A percentile compares a stretch with the other conserved stretches of the same genome.
Conservation (phyloP, 2,888 invertebrate genomes). For the Antheraea assamensis region DNA sequence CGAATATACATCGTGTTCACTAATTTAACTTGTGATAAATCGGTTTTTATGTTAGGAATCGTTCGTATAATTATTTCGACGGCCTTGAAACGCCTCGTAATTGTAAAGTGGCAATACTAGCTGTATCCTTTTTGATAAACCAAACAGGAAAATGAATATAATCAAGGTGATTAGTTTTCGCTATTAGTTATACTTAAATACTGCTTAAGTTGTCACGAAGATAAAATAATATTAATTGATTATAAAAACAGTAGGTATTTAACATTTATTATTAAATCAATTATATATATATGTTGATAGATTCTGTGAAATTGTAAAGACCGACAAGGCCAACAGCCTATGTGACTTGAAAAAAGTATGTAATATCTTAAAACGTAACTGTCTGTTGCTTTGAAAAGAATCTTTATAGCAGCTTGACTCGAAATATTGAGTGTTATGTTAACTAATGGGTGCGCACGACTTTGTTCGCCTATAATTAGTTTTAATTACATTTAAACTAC, state of each 20-base stretch:
- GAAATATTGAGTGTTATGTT: no score
- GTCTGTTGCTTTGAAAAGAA: no score
- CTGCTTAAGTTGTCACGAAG: background rate
- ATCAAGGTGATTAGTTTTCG: background rate
- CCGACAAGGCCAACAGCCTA: no score
- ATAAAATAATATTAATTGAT: background rate
- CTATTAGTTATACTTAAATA: background rate
- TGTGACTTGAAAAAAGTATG: no score
- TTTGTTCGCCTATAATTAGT: no score
- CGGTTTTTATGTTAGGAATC: conserved; percentile 24
- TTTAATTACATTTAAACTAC: no score
- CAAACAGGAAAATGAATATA: background rate
- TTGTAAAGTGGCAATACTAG: background rate
- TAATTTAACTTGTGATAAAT: conserved; percentile 32
- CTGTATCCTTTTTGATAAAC: conserved; percentile 19
- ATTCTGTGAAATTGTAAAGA: no score
- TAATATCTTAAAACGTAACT: no score
- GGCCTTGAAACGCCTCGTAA: conserved; percentile 1
- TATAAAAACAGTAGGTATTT: background rate
- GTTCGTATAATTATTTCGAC: conserved; percentile 11
- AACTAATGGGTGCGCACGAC: no score
- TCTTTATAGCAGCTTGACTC: no score
- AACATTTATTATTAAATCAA: background rate
- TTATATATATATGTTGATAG: no score
- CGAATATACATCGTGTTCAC: conserved; percentile 29